phyloP scores from a whole-genome alignment of 2,797 vertebrate genomes.

The Hyperoplus lanceolatus region DNA sequence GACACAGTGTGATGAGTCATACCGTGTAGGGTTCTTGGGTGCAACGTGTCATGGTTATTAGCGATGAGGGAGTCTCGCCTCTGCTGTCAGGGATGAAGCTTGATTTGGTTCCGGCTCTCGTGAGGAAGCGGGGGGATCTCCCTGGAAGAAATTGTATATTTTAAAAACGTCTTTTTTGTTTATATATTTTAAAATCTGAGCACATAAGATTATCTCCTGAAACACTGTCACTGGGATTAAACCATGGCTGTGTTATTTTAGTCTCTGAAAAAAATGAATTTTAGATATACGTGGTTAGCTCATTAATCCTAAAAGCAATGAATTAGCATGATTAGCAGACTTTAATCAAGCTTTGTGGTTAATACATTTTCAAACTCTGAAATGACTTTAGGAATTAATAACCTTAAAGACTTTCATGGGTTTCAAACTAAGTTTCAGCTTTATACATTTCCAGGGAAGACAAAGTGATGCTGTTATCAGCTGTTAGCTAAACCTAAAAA shows the following conservation, averaged over 20 bases:
- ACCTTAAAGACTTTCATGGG: conserved; percentile 29
- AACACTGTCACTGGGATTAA: conserved; percentile 33
- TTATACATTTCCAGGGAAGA: neutral
- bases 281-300: conserved; percentile 1
- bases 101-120: neutral
- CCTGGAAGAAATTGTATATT: conserved; percentile 3
- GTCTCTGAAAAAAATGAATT: neutral
- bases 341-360: conserved; percentile 51
- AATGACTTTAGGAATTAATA: conserved; percentile 31
- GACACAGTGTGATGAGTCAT: conserved; percentile 7
- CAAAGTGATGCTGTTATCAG: neutral
- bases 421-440: neutral
- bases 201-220: conserved; percentile 16
- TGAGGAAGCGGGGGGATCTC: neutral
- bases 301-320: conserved; percentile 57
- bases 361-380: conserved; percentile 42
- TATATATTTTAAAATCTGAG: conserved; percentile 12
- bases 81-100: neutral
- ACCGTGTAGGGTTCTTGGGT: conserved; percentile 21
- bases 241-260: conserved; percentile 28
- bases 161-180: conserved; percentile 8
- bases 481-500: neutral
- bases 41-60: conserved; percentile 14
- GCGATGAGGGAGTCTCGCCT: conserved; percentile 1
- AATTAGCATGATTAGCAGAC: conserved; percentile 50